Evolutionary conservation across 1,140 invertebrate species (phyloP), one percentile per base, ranked within the genome.

Genomic region (Trachelipus rathkii): DNA sequence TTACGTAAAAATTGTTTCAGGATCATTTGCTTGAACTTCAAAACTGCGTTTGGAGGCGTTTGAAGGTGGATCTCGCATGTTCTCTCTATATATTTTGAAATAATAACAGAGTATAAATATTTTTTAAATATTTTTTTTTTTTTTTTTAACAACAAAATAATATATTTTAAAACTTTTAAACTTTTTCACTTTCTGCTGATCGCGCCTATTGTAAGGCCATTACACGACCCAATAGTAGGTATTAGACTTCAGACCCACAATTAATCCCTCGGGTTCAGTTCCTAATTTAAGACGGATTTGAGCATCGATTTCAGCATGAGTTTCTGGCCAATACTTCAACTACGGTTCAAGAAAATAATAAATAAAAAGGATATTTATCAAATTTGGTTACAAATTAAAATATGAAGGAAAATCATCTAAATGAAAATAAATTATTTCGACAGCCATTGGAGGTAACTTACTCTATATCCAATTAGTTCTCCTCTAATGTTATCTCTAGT

Each of bases 131-230:
- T 33, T 33, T 33, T 33, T 6, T 33, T 33, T 33, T 33, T 33
- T 33, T 33, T 33, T 33, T n/a, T n/a, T n/a, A n/a, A n/a, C 33
- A 1, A 33, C 0, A 71, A 71, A 19, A 21, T 71, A 53, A 71
- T 50, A 8, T 60, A 45, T 0, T 66, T 46, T 67, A 71, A 81
- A 83, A 89, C 92, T 91, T 77, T 92, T 84, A 83, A 89, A 94
- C 44, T 91, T 87, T n/a, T 87, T 97, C 95, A 87, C 95, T 97
- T 83, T 96, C 95, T 0, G 95, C 95, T 86, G 95, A 94, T 68
- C 96, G 96, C 19, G 96, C 96, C 92, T 89, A 86, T 97, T 98
- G 83, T 96, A 97, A 0, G 93, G n/a, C 95, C 93, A 97, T 97
- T 5, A 96, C 94, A 82, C 89, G 95, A 0, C 93, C 83, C 89